Evolutionary conservation across 2,113 vertebrate species (phyloP).

Genomic region (Chloropsis hardwickii): DNA sequence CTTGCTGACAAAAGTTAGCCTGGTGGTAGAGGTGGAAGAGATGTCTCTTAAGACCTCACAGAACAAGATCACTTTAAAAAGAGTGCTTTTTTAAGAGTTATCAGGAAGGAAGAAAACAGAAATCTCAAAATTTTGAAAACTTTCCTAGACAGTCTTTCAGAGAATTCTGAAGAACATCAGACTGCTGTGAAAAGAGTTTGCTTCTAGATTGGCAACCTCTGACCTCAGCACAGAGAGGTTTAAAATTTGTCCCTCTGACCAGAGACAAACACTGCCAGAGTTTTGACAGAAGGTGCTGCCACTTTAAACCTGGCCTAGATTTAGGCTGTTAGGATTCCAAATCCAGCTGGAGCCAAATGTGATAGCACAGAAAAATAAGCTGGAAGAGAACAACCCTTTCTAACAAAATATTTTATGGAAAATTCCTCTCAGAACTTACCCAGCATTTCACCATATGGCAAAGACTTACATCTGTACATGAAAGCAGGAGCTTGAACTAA

Average conservation of each 20-base stretch:
- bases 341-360: background rate
- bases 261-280: background rate
- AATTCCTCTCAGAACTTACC: background rate
- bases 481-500: background rate
- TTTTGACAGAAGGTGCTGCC: background rate
- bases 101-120: background rate
- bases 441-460: background rate
- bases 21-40: background rate
- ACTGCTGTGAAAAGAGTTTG: background rate
- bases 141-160: background rate
- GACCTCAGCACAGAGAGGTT: background rate
- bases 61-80: background rate
- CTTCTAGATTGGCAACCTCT: background rate
- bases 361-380: background rate
- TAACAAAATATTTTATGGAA: slow-evolving; percentile 11
- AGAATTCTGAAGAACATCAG: background rate
- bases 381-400: background rate
- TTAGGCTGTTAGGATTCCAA: background rate
- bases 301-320: background rate
- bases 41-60: background rate
- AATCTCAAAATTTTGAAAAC: background rate
- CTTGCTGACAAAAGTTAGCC: background rate
- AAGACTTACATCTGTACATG: background rate
- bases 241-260: background rate
- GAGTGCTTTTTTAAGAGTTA: background rate